Conservation (phyloP, 2,113 vertebrate genomes). For the Eurypyga helias region DNA sequence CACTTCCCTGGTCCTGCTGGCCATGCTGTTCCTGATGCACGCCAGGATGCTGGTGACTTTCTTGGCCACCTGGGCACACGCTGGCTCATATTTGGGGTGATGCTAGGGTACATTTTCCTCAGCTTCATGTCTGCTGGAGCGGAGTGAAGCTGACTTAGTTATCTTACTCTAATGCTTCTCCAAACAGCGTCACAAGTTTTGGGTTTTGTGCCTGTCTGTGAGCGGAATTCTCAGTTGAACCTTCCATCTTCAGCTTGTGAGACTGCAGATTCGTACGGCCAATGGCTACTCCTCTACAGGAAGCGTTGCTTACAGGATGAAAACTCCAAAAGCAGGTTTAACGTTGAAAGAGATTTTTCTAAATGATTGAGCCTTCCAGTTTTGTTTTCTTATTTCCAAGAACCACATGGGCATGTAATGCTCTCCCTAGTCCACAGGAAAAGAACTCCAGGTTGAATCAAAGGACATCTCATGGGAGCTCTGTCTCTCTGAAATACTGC, state of each 20-base stretch:
- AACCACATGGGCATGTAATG: not conserved
- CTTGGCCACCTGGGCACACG: not conserved
- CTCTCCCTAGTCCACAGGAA: not conserved
- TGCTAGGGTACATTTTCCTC: not conserved
- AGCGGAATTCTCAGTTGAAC: not conserved
- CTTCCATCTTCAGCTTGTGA: not conserved
- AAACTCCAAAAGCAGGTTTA: not conserved
- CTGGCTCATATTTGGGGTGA: not conserved
- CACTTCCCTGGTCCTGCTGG: rapidly evolving
- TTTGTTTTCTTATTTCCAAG: not conserved
- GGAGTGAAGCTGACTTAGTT: not conserved
- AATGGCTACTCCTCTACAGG: not conserved
- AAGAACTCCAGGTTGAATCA: constrained; percentile 5
- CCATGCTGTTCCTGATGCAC: rapidly evolving
- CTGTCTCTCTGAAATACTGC: not conserved
- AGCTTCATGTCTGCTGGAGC: rapidly evolving
- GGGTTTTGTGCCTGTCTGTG: not conserved
- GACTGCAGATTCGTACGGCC: not conserved
- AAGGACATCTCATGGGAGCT: not conserved
- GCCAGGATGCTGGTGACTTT: rapidly evolving
- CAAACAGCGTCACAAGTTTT: not conserved
- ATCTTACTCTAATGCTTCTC: not conserved
- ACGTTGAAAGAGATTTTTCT: not conserved
- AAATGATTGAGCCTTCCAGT: not conserved
- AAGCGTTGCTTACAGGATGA: not conserved